These are phyloP conservation scores for Parapristionchus giblindavisi DNA, from an alignment of 2,888 invertebrate species.

Conservation along the genomic window DNA sequence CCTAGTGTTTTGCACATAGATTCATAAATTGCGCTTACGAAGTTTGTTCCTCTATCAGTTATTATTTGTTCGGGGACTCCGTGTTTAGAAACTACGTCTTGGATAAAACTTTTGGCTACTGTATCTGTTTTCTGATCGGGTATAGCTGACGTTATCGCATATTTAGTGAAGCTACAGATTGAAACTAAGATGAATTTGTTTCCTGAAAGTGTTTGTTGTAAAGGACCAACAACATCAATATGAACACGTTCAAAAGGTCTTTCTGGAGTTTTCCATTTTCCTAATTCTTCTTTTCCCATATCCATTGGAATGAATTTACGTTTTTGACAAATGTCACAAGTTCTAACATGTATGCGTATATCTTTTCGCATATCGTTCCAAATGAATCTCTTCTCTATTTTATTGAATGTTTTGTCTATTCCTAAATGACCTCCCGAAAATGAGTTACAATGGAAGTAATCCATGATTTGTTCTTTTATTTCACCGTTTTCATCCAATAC, in stretches of 20 bases:
- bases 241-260: conserved; percentile 41
- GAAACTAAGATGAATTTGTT: conserved; percentile 42
- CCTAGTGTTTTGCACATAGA: neutral
- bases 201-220: conserved; percentile 34
- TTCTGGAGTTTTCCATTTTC: neutral
- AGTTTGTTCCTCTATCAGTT: conserved; percentile 11
- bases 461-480: neutral
- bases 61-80: neutral
- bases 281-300: conserved; percentile 40
- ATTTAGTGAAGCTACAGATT: conserved; percentile 46
- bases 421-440: conserved; percentile 48
- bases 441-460: conserved; percentile 43
- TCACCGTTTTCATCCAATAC: neutral
- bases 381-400: conserved; percentile 41
- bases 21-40: conserved; percentile 13
- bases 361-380: conserved; percentile 44
- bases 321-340: conserved; percentile 46
- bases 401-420: conserved; percentile 41
- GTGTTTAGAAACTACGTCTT: conserved; percentile 11
- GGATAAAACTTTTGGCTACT: neutral
- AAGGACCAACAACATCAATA: conserved; percentile 46
- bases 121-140: conserved; percentile 49
- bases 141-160: conserved; percentile 58
- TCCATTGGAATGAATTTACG: conserved; percentile 28
- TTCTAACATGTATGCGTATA: conserved; percentile 12